A percentile compares a stretch with the other conserved stretches of the same genome.
Evolutionary conservation across 2,113 vertebrate species (phyloP).

Genomic region (Heloderma charlesbogerti): DNA sequence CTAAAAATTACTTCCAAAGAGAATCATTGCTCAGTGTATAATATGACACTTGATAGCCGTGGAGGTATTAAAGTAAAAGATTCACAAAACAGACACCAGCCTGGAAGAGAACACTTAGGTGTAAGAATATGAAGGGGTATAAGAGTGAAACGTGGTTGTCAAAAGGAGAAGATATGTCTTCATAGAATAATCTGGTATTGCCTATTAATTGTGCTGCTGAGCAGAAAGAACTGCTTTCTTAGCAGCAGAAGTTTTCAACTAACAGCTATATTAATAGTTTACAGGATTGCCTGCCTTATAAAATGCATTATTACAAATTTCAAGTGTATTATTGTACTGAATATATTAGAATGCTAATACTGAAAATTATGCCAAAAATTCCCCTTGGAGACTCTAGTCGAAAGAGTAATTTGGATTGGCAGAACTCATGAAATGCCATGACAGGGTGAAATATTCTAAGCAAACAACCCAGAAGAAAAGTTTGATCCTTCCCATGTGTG

Average conservation of each 20-base stretch:
- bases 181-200: background rate
- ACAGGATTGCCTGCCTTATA: background rate
- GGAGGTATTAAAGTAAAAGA: conserved; percentile 34
- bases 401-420: background rate
- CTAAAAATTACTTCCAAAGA: background rate
- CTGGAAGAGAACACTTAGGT: conserved; percentile 18
- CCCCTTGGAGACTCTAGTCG: background rate
- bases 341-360: background rate
- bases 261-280: background rate
- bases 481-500: background rate
- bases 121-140: background rate
- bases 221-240: background rate
- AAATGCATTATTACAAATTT: background rate
- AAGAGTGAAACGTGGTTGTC: conserved; percentile 3
- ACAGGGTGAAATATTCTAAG: background rate
- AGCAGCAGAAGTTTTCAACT: background rate
- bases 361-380: background rate
- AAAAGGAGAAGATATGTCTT: background rate
- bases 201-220: background rate
- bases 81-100: conserved; percentile 56
- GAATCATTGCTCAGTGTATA: conserved; percentile 18
- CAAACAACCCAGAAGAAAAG: background rate
- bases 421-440: background rate
- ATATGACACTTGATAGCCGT: conserved; percentile 48
- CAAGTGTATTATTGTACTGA: background rate